Evolutionary conservation across 2,113 vertebrate species (phyloP).

Genomic region (Coreoperca whiteheadi): DNA sequence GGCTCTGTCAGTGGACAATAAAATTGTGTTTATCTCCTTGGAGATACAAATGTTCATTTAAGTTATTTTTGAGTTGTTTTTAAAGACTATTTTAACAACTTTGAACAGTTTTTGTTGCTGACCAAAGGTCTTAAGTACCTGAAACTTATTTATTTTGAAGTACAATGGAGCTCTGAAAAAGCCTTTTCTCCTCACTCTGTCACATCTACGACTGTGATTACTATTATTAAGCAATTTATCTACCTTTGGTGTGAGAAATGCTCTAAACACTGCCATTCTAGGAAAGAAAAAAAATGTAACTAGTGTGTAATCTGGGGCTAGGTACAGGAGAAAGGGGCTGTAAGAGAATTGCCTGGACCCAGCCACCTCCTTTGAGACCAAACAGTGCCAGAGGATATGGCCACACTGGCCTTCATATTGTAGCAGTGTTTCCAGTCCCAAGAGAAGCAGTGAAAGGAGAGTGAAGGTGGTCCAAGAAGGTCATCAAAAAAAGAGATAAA

Average conservation of each 20-base stretch:
- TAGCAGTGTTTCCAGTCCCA: conserved; percentile 32
- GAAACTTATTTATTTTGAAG: conserved; percentile 12
- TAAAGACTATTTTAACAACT: conserved; percentile 26
- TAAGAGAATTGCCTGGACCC: conserved; percentile 23
- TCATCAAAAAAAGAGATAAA: conserved; percentile 69
- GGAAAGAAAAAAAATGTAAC: background rate
- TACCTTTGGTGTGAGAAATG: background rate
- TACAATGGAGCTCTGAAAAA: background rate
- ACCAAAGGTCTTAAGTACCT: conserved; percentile 11
- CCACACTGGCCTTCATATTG: conserved; percentile 27
- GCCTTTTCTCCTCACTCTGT: background rate
- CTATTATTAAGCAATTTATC: conserved; percentile 8
- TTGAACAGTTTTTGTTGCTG: conserved; percentile 7
- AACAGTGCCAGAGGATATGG: conserved; percentile 44
- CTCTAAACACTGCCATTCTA: too few species aligned
- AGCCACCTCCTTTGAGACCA: conserved; percentile 22
- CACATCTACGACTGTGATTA: conserved; percentile 6
- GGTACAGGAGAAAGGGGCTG: conserved; percentile 8
- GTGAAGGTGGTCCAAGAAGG: conserved; percentile 54
- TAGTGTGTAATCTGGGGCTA: conserved; percentile 15
- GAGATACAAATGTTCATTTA: conserved; percentile 20
- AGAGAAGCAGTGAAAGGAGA: conserved; percentile 38
- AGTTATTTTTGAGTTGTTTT: conserved; percentile 44
- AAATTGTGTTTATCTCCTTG: conserved; percentile 17
- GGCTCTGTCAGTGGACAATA: background rate